Percentiles rank a stretch among this genome's conserved stretches.
Conservation (phyloP, 1,140 invertebrate genomes). For the Trichoplusia ni region DNA sequence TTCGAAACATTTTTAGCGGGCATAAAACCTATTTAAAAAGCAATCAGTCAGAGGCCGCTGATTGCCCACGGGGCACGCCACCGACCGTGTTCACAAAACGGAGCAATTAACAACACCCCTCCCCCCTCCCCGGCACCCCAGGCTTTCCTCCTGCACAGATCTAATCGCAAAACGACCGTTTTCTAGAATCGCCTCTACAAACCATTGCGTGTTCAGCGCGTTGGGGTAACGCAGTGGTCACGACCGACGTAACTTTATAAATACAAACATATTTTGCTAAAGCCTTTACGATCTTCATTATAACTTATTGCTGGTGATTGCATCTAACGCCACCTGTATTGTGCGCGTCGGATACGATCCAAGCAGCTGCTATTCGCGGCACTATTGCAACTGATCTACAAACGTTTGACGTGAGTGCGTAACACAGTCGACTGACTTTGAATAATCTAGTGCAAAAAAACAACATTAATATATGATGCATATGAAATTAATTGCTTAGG, state of each 20-base stretch:
- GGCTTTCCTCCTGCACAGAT: constrained; percentile 62
- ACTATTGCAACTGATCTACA: background rate
- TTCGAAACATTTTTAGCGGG: constrained; percentile 74
- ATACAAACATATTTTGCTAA: constrained; percentile 20
- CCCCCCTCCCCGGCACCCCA: constrained; percentile 37
- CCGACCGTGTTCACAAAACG: constrained; percentile 80
- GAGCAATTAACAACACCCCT: constrained; percentile 77
- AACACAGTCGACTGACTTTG: constrained; percentile 2
- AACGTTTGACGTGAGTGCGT: too few species aligned
- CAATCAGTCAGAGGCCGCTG: constrained; percentile 78
- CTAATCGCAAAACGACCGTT: constrained; percentile 81
- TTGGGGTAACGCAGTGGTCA: constrained; percentile 33
- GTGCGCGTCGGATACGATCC: background rate
- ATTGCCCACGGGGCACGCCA: constrained; percentile 76
- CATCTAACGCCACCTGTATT: background rate
- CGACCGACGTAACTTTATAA: constrained; percentile 12
- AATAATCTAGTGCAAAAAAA: background rate
- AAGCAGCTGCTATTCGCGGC: background rate
- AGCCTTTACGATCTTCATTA: constrained; percentile 1
- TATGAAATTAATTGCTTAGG: constrained; percentile 3
- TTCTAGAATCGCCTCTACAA: constrained; percentile 80
- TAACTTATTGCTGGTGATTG: constrained; percentile 7
- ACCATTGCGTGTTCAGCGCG: constrained; percentile 72
- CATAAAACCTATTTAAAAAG: constrained; percentile 81
- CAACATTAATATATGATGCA: background rate